Percentiles rank a stretch among this genome's conserved stretches.
These are phyloP conservation scores for Trachymyrmex septentrionalis DNA, from an alignment of 1,140 invertebrate species.

Conservation along the genomic window DNA sequence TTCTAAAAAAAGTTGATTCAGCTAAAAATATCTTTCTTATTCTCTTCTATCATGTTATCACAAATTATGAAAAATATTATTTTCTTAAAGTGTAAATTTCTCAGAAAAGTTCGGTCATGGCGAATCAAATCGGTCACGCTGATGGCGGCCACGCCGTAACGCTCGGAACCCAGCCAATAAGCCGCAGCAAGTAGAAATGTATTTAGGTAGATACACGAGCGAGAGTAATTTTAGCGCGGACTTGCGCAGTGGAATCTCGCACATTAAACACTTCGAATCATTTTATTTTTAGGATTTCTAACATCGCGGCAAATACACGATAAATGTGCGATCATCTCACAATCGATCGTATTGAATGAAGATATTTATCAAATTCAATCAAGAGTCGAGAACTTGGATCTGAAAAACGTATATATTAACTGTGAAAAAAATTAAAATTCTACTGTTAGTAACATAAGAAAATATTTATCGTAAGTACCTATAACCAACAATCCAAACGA, in stretches of 20 bases:
- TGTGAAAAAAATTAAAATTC: background rate
- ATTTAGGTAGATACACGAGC: conserved; percentile 85
- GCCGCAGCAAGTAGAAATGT: conserved; percentile 81
- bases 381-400: background rate
- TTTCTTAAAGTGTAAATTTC: conserved; percentile 27
- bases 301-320: conserved; percentile 65
- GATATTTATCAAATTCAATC: background rate
- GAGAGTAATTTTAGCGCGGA: conserved; percentile 85
- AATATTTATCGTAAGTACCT: too few species aligned
- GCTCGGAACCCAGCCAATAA: conserved; percentile 82
- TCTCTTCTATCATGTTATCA: background rate
- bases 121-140: conserved; percentile 69
- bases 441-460: background rate
- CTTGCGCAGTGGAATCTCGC: conserved; percentile 80
- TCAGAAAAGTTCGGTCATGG: conserved; percentile 74
- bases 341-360: background rate
- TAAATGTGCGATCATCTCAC: background rate
- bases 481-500: background rate
- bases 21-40: background rate
- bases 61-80: conserved; percentile 4
- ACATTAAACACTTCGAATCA: conserved; percentile 85
- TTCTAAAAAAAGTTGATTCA: background rate
- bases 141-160: conserved; percentile 60
- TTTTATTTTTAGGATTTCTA: conserved; percentile 85
- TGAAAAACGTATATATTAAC: background rate